These are phyloP conservation scores for Lochmaea crataegi DNA, from an alignment of 2,888 invertebrate genomes.

Conservation along the genomic window DNA sequence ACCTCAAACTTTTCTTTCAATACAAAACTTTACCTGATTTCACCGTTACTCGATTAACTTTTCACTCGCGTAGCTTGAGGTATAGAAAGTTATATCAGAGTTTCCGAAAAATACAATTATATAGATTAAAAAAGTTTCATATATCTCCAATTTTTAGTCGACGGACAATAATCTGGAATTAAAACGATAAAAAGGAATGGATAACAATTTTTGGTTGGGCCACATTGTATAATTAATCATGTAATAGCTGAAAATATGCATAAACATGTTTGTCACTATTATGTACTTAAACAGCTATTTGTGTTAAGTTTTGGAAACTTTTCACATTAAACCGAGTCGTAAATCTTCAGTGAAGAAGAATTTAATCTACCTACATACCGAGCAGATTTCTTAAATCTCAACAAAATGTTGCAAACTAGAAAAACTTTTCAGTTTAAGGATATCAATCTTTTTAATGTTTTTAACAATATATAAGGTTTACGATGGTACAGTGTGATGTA, in stretches of 20 bases:
- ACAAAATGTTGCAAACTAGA: neutral
- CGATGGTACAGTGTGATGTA: neutral
- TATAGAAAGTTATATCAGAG: neutral
- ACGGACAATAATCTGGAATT: neutral
- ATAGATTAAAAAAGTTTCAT: neutral
- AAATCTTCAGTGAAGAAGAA: neutral
- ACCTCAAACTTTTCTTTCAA: constrained; percentile 8
- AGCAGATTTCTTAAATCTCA: neutral
- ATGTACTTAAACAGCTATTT: neutral
- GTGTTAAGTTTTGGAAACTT: constrained; percentile 5
- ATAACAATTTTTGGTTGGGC: neutral
- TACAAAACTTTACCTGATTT: constrained; percentile 8
- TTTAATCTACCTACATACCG: neutral
- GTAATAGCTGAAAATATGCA: neutral
- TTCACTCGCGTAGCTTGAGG: constrained; percentile 1
- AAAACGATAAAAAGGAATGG: no score
- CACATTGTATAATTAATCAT: neutral
- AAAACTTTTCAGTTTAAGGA: neutral
- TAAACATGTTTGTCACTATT: neutral
- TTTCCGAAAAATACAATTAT: neutral
- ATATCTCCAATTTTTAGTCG: neutral
- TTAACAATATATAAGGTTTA: neutral
- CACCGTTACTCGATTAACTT: constrained; percentile 3
- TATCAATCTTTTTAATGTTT: neutral
- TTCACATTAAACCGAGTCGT: neutral